A percentile compares a stretch with the other conserved stretches of the same genome.
These are phyloP conservation scores for Otocyon megalotis DNA, from an alignment of 2,113 vertebrate species.

Conservation along the genomic window DNA sequence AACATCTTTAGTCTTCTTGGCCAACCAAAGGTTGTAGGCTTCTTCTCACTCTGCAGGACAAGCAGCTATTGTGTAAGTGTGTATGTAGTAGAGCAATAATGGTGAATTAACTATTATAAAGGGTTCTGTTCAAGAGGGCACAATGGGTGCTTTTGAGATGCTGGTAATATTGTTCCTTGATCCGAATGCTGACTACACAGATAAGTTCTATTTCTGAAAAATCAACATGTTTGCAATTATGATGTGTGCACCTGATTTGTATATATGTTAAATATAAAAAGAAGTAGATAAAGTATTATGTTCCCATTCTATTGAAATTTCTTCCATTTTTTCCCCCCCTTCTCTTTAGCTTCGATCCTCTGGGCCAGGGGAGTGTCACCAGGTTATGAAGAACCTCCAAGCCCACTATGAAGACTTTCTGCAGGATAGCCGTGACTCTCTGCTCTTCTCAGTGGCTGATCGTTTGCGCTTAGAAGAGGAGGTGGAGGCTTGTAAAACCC, in stretches of 20 bases:
- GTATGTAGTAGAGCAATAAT: neutral
- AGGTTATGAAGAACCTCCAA: conserved; percentile 92
- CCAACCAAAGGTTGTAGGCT: neutral
- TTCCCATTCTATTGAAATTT: conserved; percentile 32
- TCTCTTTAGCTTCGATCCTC: conserved; percentile 90
- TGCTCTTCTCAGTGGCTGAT: conserved; percentile 92
- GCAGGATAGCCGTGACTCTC: conserved; percentile 94
- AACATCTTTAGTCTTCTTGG: neutral
- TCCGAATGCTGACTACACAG: neutral
- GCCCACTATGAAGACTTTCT: conserved; percentile 94
- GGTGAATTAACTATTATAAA: neutral
- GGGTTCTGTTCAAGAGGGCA: neutral
- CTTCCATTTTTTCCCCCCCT: neutral
- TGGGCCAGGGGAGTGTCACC: conserved; percentile 91
- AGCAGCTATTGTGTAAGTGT: neutral
- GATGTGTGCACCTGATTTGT: conserved; percentile 40
- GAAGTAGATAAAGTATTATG: neutral
- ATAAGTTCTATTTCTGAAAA: conserved; percentile 37
- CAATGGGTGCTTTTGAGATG: neutral
- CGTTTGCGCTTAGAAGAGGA: conserved; percentile 92
- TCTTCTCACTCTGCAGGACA: neutral
- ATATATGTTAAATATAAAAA: conserved; percentile 7
- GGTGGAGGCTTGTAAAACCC: conserved; percentile 91
- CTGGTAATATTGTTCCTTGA: neutral
- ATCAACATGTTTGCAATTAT: neutral